Conservation (phyloP, 2,797 vertebrate genomes). For the Trachurus trachurus region DNA sequence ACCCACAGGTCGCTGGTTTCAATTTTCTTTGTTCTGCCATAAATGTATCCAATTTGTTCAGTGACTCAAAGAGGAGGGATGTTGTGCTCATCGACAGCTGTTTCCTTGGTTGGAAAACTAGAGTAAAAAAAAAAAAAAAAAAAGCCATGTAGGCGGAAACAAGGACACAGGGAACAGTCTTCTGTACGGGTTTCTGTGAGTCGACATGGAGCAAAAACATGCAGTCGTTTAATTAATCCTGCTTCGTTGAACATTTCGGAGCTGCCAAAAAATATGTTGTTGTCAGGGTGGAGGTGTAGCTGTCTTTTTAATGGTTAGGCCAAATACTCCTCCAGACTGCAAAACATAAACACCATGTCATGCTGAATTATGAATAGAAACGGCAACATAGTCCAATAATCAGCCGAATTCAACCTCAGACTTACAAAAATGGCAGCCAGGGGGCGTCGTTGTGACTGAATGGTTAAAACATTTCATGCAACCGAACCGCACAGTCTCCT, state of each 20-base stretch:
- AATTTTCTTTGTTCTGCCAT: neutral
- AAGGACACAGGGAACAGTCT: neutral
- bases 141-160: neutral
- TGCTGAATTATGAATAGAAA: neutral
- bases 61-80: neutral
- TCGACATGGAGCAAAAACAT: neutral
- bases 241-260: neutral
- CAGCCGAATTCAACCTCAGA: neutral
- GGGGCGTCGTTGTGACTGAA: neutral
- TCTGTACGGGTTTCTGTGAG: neutral
- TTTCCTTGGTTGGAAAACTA: neutral
- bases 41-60: neutral
- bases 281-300: neutral
- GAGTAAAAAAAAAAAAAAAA: neutral
- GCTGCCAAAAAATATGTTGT: neutral
- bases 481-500: too few species aligned
- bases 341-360: neutral
- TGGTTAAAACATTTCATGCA: too few species aligned
- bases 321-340: neutral
- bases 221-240: neutral
- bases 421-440: neutral
- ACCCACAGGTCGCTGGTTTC: neutral
- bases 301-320: neutral
- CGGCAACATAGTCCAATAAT: neutral
- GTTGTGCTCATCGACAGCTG: neutral